Conservation (phyloP, 1,140 invertebrate genomes). For the Pseudomyrmex dendroicus region DNA sequence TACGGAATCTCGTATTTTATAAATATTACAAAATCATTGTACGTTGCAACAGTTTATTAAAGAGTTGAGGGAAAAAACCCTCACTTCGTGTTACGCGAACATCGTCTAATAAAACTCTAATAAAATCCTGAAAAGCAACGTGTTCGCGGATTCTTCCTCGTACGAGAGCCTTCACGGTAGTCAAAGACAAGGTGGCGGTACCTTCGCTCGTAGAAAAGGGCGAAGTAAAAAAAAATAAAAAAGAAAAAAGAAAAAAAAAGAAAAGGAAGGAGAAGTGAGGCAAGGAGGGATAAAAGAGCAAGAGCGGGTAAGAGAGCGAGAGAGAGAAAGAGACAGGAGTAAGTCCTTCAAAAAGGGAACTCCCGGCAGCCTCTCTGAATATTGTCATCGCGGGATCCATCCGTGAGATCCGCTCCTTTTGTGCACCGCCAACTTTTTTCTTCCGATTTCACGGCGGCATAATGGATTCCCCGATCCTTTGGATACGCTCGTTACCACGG, state of each 20-base stretch:
- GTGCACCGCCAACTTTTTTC: conserved; percentile 79
- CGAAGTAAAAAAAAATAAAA: conserved; percentile 52
- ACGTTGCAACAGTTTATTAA: background rate
- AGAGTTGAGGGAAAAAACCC: background rate
- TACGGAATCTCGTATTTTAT: too few species aligned
- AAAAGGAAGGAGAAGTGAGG: conserved; percentile 57
- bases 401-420: conserved; percentile 82
- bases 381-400: conserved; percentile 82
- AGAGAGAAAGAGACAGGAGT: conserved; percentile 47
- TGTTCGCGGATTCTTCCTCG: conserved; percentile 36
- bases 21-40: background rate
- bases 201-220: conserved; percentile 22
- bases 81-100: background rate
- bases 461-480: conserved; percentile 82
- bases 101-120: conserved; percentile 48
- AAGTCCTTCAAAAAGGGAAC: conserved; percentile 61
- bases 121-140: conserved; percentile 35
- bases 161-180: conserved; percentile 32
- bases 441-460: conserved; percentile 82
- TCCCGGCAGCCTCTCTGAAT: conserved; percentile 78
- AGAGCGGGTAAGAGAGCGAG: conserved; percentile 29
- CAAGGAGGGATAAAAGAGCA: conserved; percentile 48
- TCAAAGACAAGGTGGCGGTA: conserved; percentile 26
- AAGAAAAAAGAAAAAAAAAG: conserved; percentile 35
- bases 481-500: conserved; percentile 84